phyloP scores from a whole-genome alignment of 2,888 invertebrate genomes.

The Cephus pulcher region DNA sequence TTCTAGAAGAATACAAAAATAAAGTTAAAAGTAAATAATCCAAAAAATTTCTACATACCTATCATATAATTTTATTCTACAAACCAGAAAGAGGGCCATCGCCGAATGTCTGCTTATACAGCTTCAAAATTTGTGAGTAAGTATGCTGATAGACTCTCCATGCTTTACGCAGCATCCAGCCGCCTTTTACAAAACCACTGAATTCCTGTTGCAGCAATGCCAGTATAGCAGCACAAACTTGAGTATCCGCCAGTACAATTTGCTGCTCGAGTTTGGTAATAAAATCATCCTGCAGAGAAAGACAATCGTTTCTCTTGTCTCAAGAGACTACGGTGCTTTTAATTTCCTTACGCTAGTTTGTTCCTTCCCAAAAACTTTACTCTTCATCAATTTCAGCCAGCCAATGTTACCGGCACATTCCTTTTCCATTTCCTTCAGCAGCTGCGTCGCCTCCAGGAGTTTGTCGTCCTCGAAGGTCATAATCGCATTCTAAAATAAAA shows the following conservation, averaged over 20 bases:
- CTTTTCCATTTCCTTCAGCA: slow-evolving; percentile 73
- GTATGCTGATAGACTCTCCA: slow-evolving; percentile 78
- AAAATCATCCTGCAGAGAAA: slow-evolving; percentile 47
- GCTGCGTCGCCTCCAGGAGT: slow-evolving; percentile 70
- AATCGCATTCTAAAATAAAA: slow-evolving; percentile 72
- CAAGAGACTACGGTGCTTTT: background rate
- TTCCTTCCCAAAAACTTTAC: slow-evolving; percentile 65
- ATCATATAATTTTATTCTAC: background rate
- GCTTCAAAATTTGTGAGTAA: slow-evolving; percentile 70
- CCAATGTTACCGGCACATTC: slow-evolving; percentile 70
- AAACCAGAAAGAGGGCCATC: slow-evolving; percentile 57
- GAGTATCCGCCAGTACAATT: slow-evolving; percentile 75
- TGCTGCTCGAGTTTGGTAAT: slow-evolving; percentile 70
- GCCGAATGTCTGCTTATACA: slow-evolving; percentile 69
- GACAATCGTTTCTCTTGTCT: background rate
- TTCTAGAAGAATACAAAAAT: background rate
- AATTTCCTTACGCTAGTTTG: slow-evolving; percentile 31
- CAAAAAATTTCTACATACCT: background rate
- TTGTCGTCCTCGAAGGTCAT: slow-evolving; percentile 79
- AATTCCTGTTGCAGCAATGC: slow-evolving; percentile 76
- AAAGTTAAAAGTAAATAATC: background rate
- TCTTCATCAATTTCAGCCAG: slow-evolving; percentile 71
- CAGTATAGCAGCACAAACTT: slow-evolving; percentile 74
- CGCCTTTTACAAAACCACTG: slow-evolving; percentile 73
- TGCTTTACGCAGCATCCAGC: slow-evolving; percentile 76